Conservation (phyloP, 2,797 vertebrate genomes). For the Sebastes nivosus region DNA sequence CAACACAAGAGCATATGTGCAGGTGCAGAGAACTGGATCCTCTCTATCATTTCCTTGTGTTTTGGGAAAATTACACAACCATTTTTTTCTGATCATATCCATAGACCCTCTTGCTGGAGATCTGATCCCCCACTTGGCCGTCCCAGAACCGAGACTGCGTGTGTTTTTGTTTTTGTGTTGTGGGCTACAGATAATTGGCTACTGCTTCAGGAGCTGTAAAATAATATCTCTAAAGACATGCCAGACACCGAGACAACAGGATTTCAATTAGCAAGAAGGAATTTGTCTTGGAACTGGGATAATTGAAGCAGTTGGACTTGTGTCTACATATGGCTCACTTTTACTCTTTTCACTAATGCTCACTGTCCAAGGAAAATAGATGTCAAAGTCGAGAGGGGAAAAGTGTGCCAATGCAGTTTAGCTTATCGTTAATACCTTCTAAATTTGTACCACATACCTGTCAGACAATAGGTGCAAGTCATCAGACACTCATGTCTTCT, state of each 20-base stretch:
- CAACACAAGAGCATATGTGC: constrained; percentile 13
- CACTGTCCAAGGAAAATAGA: constrained; percentile 6
- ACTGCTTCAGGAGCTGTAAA: constrained; percentile 37
- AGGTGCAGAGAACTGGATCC: constrained; percentile 49
- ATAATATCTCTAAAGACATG: neutral
- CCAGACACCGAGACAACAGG: constrained; percentile 18
- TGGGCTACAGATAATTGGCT: constrained; percentile 23
- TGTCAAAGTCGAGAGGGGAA: neutral
- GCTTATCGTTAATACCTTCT: neutral
- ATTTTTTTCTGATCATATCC: constrained; percentile 36
- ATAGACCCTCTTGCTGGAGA: constrained; percentile 6
- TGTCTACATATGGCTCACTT: constrained; percentile 38
- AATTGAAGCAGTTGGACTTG: constrained; percentile 18
- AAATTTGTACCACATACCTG: neutral
- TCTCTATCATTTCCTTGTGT: constrained; percentile 10
- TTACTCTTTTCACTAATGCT: neutral
- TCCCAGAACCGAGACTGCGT: neutral
- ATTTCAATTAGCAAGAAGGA: constrained; percentile 42
- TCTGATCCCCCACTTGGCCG: neutral
- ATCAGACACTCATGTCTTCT: neutral
- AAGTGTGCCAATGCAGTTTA: neutral
- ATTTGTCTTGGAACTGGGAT: constrained; percentile 26
- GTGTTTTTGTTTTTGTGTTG: neutral
- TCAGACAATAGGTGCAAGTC: neutral
- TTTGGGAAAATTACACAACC: constrained; percentile 36